Percentiles rank a stretch among this genome's conserved stretches.
These are phyloP conservation scores for Ectemnius continuus DNA, from an alignment of 2,888 invertebrate genomes.

Conservation along the genomic window DNA sequence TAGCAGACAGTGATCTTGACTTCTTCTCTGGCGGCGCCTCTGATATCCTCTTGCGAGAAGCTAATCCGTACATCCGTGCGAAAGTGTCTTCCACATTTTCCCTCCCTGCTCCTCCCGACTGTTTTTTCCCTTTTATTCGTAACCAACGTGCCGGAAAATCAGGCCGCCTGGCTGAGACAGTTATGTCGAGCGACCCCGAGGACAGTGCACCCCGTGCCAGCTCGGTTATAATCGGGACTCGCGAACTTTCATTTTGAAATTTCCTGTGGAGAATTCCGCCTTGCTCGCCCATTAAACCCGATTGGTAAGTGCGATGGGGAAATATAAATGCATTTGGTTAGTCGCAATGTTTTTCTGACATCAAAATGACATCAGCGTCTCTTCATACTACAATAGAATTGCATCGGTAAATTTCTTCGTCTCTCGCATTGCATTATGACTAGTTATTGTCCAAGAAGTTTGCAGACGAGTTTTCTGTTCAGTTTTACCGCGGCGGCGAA, in stretches of 20 bases:
- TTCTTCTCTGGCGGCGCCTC: no score
- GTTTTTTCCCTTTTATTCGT: conserved; percentile 41
- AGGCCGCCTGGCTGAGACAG: conserved; percentile 63
- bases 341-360: not conserved
- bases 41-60: no score
- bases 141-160: conserved; percentile 63
- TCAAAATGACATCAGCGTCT: no score
- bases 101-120: conserved; percentile 18
- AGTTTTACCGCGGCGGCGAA: not conserved
- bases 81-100: conserved; percentile 34
- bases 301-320: conserved; percentile 12
- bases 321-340: not conserved
- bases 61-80: no score
- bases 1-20: no score
- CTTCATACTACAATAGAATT: no score
- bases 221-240: conserved; percentile 23
- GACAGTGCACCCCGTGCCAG: conserved; percentile 37
- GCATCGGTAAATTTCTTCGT: no score
- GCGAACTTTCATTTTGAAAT: conserved; percentile 42
- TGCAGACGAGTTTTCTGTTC: conserved; percentile 2
- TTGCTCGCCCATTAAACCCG: conserved; percentile 20
- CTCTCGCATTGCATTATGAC: not conserved
- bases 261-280: conserved; percentile 13
- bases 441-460: conserved; percentile 16
- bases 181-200: conserved; percentile 56